These are phyloP conservation scores for Pseudococcus jackbeardsleyi DNA, from an alignment of 2,888 invertebrate species.

Conservation along the genomic window DNA sequence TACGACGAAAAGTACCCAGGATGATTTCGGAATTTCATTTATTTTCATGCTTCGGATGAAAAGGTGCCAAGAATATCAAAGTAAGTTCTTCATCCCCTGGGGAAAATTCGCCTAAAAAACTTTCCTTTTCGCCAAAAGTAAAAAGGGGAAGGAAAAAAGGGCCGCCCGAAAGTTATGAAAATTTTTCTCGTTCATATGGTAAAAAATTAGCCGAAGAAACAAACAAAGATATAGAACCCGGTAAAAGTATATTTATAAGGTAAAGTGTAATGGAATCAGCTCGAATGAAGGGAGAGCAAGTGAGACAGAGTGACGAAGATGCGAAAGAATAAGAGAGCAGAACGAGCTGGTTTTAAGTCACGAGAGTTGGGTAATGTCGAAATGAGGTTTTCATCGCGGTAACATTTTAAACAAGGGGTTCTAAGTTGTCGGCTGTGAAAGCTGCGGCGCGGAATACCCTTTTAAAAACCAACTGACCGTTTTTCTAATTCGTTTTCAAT, in stretches of 20 bases:
- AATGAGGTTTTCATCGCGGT: constrained; percentile 62
- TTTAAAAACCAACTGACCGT: constrained; percentile 51
- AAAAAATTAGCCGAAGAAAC: neutral
- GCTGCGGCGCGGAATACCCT: neutral
- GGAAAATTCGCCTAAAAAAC: constrained; percentile 17
- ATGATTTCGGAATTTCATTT: neutral
- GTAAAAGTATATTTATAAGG: neutral
- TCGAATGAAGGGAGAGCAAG: neutral
- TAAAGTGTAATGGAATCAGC: constrained; percentile 20
- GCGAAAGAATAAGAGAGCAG: constrained; percentile 5
- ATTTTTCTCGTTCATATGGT: constrained; percentile 37
- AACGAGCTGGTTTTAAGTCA: constrained; percentile 39
- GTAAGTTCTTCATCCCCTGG: neutral
- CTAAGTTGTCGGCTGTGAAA: constrained; percentile 11
- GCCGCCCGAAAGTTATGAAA: neutral
- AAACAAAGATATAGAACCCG: neutral
- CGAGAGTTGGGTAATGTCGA: constrained; percentile 46
- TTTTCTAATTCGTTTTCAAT: constrained; percentile 55
- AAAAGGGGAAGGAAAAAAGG: neutral
- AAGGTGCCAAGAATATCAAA: constrained; percentile 29
- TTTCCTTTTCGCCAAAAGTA: neutral
- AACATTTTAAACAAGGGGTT: constrained; percentile 60
- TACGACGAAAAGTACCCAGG: neutral
- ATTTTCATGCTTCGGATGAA: neutral
- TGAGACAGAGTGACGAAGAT: too few species aligned